Conservation (phyloP, 1,140 invertebrate species). For the Nylanderia fulva region DNA sequence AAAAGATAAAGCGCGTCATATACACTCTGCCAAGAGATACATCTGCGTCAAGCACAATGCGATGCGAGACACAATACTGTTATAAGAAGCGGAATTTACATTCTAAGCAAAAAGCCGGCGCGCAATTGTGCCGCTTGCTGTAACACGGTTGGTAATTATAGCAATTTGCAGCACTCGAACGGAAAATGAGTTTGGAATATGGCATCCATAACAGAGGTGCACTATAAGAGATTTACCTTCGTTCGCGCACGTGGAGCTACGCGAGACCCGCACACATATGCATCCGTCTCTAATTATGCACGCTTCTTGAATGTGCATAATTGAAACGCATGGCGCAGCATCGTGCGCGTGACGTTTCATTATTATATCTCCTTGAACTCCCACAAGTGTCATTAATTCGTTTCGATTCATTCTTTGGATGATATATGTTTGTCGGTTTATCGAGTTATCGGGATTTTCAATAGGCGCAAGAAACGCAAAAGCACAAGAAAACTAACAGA, state of each 20-base stretch:
- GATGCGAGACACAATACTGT: conserved; percentile 33
- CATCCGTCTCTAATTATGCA: conserved; percentile 38
- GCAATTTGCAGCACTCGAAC: conserved; percentile 29
- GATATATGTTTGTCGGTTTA: background rate
- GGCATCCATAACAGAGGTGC: background rate
- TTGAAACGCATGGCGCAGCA: conserved; percentile 23
- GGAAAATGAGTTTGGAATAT: conserved; percentile 5
- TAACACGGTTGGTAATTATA: conserved; percentile 23
- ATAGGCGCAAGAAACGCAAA: background rate
- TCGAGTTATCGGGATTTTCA: background rate
- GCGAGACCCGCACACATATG: background rate
- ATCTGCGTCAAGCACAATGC: background rate
- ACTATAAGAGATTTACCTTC: conserved; percentile 7
- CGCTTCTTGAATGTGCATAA: conserved; percentile 56
- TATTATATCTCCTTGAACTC: conserved; percentile 27
- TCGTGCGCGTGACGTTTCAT: conserved; percentile 8
- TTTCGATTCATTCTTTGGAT: conserved; percentile 29
- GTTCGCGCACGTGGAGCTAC: background rate
- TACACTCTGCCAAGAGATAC: background rate
- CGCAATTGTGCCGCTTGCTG: background rate
- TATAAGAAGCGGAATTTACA: conserved; percentile 34
- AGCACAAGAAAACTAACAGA: background rate
- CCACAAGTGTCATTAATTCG: conserved; percentile 46
- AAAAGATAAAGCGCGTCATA: conserved; percentile 11
- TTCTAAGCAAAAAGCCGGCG: conserved; percentile 16